Evolutionary conservation across 2,113 vertebrate species (phyloP).

Genomic region (Ceyx margarethae): DNA sequence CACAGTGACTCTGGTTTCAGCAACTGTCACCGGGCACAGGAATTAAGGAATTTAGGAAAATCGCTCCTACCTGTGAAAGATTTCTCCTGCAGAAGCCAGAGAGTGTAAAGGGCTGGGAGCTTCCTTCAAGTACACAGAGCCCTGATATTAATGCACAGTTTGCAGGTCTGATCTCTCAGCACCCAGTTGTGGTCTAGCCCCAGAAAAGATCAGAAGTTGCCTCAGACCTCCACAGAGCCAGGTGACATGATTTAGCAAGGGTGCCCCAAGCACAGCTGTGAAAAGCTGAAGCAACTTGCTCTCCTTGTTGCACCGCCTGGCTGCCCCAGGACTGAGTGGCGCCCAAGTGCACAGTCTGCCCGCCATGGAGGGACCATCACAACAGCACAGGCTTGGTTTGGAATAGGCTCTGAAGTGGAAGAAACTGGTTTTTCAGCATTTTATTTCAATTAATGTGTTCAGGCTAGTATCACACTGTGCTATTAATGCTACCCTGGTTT

Average conservation of each 20-base stretch:
- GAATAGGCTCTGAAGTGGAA: not conserved
- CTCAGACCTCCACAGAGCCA: not conserved
- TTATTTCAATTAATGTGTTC: constrained; percentile 37
- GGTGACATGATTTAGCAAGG: not conserved
- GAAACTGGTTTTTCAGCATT: constrained; percentile 51
- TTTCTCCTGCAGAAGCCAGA: not conserved
- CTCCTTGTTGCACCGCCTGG: accelerated
- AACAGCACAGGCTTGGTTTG: not conserved
- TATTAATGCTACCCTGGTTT: constrained; percentile 26
- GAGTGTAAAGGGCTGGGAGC: not conserved
- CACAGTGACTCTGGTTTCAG: not conserved
- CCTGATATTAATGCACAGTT: not conserved
- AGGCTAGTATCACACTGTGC: constrained; percentile 8
- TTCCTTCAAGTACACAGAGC: accelerated
- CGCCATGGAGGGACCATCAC: not conserved
- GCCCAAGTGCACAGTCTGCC: not conserved
- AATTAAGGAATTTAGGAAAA: not conserved
- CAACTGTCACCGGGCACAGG: not conserved
- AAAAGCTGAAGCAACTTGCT: accelerated
- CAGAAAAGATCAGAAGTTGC: not conserved
- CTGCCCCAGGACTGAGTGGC: not conserved
- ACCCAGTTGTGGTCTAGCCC: not conserved
- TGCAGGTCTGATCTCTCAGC: not conserved
- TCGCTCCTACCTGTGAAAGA: not conserved
- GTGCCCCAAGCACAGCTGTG: accelerated